Conservation (phyloP, 92 coral and sea anemone genomes). For the Pocillopora meandrina region DNA sequence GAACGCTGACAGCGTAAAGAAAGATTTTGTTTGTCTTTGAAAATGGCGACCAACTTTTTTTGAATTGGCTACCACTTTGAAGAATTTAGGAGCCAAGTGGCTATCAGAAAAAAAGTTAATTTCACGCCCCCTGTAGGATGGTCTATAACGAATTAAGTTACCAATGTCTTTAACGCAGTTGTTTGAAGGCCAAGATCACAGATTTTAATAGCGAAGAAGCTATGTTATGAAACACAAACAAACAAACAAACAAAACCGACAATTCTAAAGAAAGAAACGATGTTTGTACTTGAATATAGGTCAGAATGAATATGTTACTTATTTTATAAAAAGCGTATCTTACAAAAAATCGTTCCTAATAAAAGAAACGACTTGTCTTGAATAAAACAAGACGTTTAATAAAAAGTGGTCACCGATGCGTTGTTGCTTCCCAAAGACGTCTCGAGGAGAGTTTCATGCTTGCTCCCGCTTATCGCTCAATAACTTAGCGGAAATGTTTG, state of each 20-base stretch:
- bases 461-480: neutral
- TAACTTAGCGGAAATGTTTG: neutral
- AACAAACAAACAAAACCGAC: neutral
- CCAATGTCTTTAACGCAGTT: neutral
- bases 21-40: too few species aligned
- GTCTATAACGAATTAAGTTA: neutral
- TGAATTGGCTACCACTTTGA: too few species aligned
- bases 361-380: conserved; percentile 7
- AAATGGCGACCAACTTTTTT: too few species aligned
- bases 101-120: too few species aligned
- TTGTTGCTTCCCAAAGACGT: neutral
- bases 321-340: conserved; percentile 7
- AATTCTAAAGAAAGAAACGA: neutral
- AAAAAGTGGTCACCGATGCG: neutral
- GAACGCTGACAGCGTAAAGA: too few species aligned
- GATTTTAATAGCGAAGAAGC: neutral
- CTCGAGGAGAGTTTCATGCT: neutral
- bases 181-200: conserved; percentile 1
- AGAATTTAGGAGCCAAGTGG: too few species aligned
- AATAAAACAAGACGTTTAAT: neutral
- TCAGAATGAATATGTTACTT: conserved; percentile 19
- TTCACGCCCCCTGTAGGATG: too few species aligned
- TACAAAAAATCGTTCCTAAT: neutral
- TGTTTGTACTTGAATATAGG: conserved; percentile 3
- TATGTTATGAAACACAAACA: too few species aligned